Evolutionary conservation across 2,113 vertebrate species (phyloP).

Genomic region (Chaetodon auriga): DNA sequence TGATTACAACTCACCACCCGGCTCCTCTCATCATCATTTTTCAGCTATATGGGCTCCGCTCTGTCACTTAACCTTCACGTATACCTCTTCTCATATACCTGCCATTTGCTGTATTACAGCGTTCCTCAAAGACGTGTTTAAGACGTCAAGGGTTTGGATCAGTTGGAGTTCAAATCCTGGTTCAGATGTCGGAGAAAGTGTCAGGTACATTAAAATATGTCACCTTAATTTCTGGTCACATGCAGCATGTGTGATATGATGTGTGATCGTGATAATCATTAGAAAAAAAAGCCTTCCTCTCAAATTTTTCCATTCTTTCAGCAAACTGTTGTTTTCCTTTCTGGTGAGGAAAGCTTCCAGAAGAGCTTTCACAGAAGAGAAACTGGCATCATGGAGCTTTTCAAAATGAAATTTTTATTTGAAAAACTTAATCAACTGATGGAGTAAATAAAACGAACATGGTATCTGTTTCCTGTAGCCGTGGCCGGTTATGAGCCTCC

Average conservation of each 20-base stretch:
- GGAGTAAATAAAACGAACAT: background rate
- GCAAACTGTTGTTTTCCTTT: background rate
- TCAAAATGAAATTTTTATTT: background rate
- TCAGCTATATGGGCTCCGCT: slow-evolving; percentile 56
- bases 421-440: background rate
- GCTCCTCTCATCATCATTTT: slow-evolving; percentile 68
- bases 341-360: background rate
- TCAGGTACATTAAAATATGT: background rate
- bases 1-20: slow-evolving; percentile 55
- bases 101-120: slow-evolving; percentile 23
- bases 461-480: no score
- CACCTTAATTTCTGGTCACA: background rate
- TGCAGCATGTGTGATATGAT: no score
- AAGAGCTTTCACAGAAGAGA: background rate
- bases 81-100: background rate
- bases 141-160: background rate
- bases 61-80: slow-evolving; percentile 72
- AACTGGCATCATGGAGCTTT: background rate
- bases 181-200: background rate
- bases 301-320: no score
- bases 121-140: background rate
- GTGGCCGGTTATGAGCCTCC: background rate
- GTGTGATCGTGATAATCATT: background rate
- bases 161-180: background rate
- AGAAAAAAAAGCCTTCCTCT: background rate